phyloP scores from a whole-genome alignment of 2,113 vertebrate genomes.

The Phrynosoma platyrhinos region DNA sequence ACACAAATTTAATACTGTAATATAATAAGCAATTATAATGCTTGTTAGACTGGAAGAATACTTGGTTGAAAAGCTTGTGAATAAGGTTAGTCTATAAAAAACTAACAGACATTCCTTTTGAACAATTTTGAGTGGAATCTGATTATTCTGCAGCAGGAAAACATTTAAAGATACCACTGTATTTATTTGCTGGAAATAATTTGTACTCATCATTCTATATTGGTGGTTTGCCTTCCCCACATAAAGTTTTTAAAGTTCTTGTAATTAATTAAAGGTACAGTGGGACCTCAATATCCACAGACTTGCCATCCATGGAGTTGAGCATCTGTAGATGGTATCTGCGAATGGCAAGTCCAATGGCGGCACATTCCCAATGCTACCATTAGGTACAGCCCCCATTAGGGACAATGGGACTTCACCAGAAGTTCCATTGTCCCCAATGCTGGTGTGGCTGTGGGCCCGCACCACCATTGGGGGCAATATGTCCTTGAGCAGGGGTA shows the following conservation, averaged over 20 bases:
- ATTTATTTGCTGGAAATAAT: constrained; percentile 37
- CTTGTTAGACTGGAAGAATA: constrained; percentile 55
- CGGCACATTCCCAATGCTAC: too few relatives aligned
- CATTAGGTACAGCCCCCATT: too few relatives aligned
- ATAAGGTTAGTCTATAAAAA: constrained; percentile 38
- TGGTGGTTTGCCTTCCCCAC: background rate
- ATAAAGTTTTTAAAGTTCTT: background rate
- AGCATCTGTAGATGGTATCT: too few relatives aligned
- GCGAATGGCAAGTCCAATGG: too few relatives aligned
- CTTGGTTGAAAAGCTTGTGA: constrained; percentile 56
- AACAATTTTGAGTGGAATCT: constrained; percentile 47
- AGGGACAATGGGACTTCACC: too few relatives aligned
- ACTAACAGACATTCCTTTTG: constrained; percentile 43
- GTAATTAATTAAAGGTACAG: too few relatives aligned
- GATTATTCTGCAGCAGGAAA: constrained; percentile 47
- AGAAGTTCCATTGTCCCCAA: too few relatives aligned
- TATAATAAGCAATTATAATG: constrained; percentile 50
- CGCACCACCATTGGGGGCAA: too few relatives aligned
- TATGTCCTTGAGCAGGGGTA: too few relatives aligned
- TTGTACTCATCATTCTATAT: background rate
- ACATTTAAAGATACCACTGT: constrained; percentile 9
- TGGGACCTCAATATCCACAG: too few relatives aligned
- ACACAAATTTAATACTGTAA: constrained; percentile 13
- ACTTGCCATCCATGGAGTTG: too few relatives aligned
- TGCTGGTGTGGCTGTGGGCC: too few relatives aligned